A percentile compares a stretch with the other conserved stretches of the same genome.
These are phyloP conservation scores for Oligia strigilis DNA, from an alignment of 2,888 invertebrate genomes.

Conservation along the genomic window DNA sequence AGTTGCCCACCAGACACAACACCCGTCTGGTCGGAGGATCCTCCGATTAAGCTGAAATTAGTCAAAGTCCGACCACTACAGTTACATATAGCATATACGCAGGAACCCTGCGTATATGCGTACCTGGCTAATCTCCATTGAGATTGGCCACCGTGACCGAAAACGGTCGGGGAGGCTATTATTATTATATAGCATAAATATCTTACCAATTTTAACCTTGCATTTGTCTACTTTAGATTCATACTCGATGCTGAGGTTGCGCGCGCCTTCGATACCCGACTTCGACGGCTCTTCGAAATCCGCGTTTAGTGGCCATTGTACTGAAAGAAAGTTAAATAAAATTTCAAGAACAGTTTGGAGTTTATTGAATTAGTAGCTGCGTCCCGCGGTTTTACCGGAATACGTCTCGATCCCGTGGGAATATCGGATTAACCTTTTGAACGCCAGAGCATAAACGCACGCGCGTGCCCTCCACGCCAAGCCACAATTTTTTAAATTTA, in stretches of 20 bases:
- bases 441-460: too few relatives aligned
- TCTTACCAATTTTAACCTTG: constrained; percentile 75
- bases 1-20: too few relatives aligned
- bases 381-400: not conserved
- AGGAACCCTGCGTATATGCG: too few relatives aligned
- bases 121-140: too few relatives aligned
- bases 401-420: not conserved
- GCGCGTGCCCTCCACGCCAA: too few relatives aligned
- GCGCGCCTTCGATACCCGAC: constrained; percentile 83
- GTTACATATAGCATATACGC: too few relatives aligned
- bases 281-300: constrained; percentile 86
- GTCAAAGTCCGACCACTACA: not conserved
- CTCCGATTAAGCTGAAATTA: too few relatives aligned
- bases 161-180: too few relatives aligned
- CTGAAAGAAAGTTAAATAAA: constrained; percentile 73
- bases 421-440: not conserved
- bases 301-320: constrained; percentile 89
- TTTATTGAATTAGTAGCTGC: not conserved
- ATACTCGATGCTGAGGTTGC: constrained; percentile 80
- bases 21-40: too few relatives aligned
- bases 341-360: not conserved
- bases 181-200: not conserved
- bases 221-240: constrained; percentile 82
- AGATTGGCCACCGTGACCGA: too few relatives aligned
- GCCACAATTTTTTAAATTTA: too few relatives aligned